Evolutionary conservation across 2,113 vertebrate genomes (phyloP).

Genomic region (Pleuronectes platessa): DNA sequence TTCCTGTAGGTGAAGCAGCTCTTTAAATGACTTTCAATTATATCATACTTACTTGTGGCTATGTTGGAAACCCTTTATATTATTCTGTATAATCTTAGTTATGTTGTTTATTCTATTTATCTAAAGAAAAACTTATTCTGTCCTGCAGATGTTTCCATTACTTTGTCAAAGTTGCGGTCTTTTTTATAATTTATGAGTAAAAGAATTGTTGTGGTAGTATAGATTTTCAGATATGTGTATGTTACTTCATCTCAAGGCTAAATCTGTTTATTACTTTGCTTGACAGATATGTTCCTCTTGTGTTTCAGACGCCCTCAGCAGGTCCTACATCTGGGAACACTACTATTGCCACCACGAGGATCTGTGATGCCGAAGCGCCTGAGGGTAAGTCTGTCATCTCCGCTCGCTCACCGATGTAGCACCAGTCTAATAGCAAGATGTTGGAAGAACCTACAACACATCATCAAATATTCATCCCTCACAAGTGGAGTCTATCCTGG

Average conservation of each 20-base stretch:
- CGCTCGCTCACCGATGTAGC: conserved; percentile 8
- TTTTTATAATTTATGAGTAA: neutral
- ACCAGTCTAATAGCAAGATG: conserved; percentile 34
- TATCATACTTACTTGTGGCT: neutral
- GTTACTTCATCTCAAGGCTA: neutral
- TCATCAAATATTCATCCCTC: conserved; percentile 58
- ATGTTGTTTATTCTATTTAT: neutral
- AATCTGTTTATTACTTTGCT: conserved; percentile 19
- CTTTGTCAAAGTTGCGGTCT: neutral
- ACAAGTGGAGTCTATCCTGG: conserved; percentile 13
- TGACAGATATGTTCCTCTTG: conserved; percentile 7
- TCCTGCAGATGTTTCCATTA: neutral
- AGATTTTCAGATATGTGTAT: neutral
- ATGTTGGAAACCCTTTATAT: neutral
- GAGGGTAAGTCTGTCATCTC: conserved; percentile 85
- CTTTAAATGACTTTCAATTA: neutral
- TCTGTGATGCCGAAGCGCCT: conserved; percentile 94
- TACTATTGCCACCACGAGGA: conserved; percentile 80
- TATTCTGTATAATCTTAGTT: neutral
- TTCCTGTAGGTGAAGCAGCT: neutral
- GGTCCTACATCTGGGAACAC: conserved; percentile 71
- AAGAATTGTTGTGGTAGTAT: neutral
- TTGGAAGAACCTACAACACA: conserved; percentile 40
- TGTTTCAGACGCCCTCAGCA: conserved; percentile 54
- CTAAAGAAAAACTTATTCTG: neutral